A percentile compares a stretch with the other conserved stretches of the same genome.
Conservation (phyloP, 2,797 vertebrate species). For the Nothura maculosa region DNA sequence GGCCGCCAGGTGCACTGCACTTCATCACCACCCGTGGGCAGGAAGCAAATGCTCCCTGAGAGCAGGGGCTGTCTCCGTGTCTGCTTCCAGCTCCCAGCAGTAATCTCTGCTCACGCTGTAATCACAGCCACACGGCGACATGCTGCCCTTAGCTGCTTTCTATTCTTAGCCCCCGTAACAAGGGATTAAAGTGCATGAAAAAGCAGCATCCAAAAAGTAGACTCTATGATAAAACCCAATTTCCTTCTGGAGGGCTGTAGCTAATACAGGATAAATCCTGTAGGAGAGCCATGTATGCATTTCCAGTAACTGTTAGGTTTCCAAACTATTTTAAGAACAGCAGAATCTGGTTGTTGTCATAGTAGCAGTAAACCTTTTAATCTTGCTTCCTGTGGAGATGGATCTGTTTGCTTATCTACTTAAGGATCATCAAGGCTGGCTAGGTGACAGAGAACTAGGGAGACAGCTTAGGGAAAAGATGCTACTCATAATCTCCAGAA, state of each 20-base stretch:
- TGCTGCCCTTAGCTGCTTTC: constrained; percentile 46
- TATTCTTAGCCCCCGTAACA: constrained; percentile 56
- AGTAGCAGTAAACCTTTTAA: constrained; percentile 75
- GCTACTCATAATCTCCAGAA: not conserved
- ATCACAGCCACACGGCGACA: constrained; percentile 45
- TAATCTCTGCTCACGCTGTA: constrained; percentile 44
- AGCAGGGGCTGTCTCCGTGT: not conserved
- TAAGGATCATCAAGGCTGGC: constrained; percentile 49
- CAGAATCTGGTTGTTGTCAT: constrained; percentile 74
- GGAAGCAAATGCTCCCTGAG: not conserved
- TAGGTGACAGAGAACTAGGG: not conserved
- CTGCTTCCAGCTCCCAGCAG: constrained; percentile 20
- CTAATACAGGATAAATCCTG: constrained; percentile 39
- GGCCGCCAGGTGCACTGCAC: rapidly evolving
- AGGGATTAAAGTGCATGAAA: constrained; percentile 43
- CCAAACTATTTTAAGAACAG: constrained; percentile 73
- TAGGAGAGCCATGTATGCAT: not conserved
- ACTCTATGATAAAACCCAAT: not conserved
- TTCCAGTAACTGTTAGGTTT: constrained; percentile 46
- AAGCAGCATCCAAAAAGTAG: not conserved
- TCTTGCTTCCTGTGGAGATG: constrained; percentile 69
- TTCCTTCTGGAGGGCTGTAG: constrained; percentile 46
- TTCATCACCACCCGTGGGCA: not conserved
- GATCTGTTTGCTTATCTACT: constrained; percentile 62
- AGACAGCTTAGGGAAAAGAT: not conserved